A percentile compares a stretch with the other conserved stretches of the same genome.
Conservation (phyloP, 2,797 vertebrate genomes). For the Oophaga sylvatica region DNA sequence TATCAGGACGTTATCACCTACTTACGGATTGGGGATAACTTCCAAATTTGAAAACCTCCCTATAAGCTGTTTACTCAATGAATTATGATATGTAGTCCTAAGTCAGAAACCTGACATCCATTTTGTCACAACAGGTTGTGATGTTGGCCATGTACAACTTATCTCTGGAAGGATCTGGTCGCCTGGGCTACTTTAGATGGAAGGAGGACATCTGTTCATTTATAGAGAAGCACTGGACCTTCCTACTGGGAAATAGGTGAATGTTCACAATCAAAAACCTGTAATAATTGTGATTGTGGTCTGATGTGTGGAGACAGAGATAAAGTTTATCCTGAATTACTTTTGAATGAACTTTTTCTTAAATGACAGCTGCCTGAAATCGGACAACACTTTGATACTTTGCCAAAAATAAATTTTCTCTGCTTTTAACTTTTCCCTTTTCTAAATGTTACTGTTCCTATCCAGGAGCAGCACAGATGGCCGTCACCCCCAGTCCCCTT, state of each 20-base stretch:
- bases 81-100: not conserved
- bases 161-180: slow-evolving; percentile 93
- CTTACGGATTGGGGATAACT: not conserved
- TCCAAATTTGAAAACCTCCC: not conserved
- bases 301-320: not conserved
- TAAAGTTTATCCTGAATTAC: not conserved
- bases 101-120: not conserved
- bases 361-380: not conserved
- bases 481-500: too few species aligned
- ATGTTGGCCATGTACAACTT: slow-evolving; percentile 99
- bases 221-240: slow-evolving; percentile 96
- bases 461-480: too few species aligned
- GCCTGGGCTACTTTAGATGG: slow-evolving; percentile 97
- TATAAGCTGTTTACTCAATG: not conserved
- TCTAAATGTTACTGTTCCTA: too few species aligned
- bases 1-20: too few species aligned
- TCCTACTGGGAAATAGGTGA: slow-evolving; percentile 91
- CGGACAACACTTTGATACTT: too few species aligned
- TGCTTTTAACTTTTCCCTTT: too few species aligned
- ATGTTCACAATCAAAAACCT: not conserved
- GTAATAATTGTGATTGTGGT: not conserved
- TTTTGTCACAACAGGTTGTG: slow-evolving; percentile 82
- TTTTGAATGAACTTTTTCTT: not conserved
- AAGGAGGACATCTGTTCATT: slow-evolving; percentile 98
- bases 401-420: too few species aligned